Base-by-base conservation (phyloP, 2,113 vertebrate genomes). In the Ranitomeya imitator region DNA sequence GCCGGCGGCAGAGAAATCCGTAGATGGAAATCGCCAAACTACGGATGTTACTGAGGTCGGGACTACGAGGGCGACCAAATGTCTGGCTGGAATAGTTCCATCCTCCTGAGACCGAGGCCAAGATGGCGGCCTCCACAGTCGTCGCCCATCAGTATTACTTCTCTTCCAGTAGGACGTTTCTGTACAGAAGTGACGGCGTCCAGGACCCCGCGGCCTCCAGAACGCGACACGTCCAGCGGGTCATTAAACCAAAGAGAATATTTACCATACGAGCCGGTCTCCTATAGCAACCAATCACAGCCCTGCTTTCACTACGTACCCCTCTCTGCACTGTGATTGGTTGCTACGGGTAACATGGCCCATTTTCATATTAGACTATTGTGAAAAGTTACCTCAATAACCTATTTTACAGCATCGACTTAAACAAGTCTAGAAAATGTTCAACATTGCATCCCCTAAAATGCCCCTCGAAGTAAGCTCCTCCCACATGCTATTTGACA, bases 1-100 rank as follows among this genome's bases (percentile, higher is more conserved):
- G 91, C 89, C 82, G 26, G 21, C 19, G 52, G 61, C 1, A 21
- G 13, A 19, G 13, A 10, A 55, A 60, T 37, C 61, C 31, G n/a
- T 2, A 67, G 1, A 21, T 15, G 21, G 7, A 23, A 67, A 54
- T 16, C 31, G 51, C 79, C 55, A 26, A 61, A 6, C 59, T 18
- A 6, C 69, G 86, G 69, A 45, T 31, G 54, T 73, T 6, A 19
- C 73, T 14, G 45, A 19, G 19, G 15, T 52, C 31, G 12, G 31
- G 18, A 14, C 52, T 54, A 82, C 79, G 13, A 8, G 3, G 31
- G 9, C 51, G 54, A n/a, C 21, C 55, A 26, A 73, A 71, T 13
- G 45, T 83, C 79, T 67, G 2, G 37, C 37, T 45, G 37, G 37
- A 45, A 45, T 3, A 45, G 37, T 45, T 3, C 37, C 37, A 5